Conservation (phyloP, 30 jellyfish, hydroid and myxozoan species). For the Sanderia malayensis region DNA sequence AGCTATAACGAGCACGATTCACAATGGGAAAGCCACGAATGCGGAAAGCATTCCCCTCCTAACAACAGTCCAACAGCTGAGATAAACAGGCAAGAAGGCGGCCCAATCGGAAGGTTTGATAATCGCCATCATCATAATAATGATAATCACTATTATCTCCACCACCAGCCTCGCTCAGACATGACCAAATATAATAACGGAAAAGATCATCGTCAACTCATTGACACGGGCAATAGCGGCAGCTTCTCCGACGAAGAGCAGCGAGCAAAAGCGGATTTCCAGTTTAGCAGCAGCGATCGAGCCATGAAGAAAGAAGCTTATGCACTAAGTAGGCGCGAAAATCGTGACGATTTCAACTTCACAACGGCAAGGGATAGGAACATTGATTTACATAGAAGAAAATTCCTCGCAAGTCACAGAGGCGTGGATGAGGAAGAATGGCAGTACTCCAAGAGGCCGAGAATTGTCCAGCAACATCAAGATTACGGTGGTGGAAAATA, state of each 20-base stretch:
- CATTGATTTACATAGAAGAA: neutral
- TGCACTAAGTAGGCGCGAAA: neutral
- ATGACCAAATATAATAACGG: neutral
- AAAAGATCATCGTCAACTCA: neutral
- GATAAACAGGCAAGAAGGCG: neutral
- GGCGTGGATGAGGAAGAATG: conserved; percentile 1
- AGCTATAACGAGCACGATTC: conserved; percentile 21
- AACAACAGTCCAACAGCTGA: neutral
- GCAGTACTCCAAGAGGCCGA: neutral
- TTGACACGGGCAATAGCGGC: no score
- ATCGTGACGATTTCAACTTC: neutral
- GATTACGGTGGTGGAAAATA: neutral
- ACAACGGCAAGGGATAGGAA: neutral
- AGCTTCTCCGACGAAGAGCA: neutral
- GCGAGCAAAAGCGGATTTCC: neutral
- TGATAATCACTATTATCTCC: no score
- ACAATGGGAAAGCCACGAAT: conserved; percentile 1
- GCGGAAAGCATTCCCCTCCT: conserved; percentile 4
- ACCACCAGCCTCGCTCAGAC: neutral
- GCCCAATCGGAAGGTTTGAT: neutral
- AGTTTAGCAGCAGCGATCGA: neutral
- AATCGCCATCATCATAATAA: no score
- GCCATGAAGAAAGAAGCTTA: conserved; percentile 8
- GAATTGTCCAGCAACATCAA: neutral
- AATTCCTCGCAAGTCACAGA: neutral